Evolutionary conservation across 2,113 vertebrate species (phyloP), one percentile per base, ranked within the genome.

Genomic region (Xerus inauris): DNA sequence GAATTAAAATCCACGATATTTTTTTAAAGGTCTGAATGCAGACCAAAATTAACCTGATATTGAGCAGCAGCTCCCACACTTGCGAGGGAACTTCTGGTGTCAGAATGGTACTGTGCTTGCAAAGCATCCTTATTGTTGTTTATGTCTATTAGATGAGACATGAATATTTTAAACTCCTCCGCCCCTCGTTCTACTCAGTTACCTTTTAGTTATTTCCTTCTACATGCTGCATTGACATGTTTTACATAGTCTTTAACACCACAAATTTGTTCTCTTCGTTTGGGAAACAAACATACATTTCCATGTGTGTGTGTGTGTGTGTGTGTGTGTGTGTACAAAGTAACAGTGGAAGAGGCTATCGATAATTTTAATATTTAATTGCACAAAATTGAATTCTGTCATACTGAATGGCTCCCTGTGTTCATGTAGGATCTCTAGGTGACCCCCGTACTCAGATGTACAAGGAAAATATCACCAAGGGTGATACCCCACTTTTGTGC

Each of bases 381-480:
- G 45, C 75, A 91, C n/a, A 76, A 40, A 96, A 96, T 96, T 93
- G 57, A 95, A 57, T 42, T 75, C 20, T 4, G 19, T 49, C 42
- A 30, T 30, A 76, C 77, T 65, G 47, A 97, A 96, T 88, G 30
- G 47, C 24, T 32, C 67, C 51, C 91, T 83, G 64, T 95, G 94
- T 94, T 95, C 80, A 5, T 3, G 8, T 12, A 28, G 42, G 93
- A 94, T 75, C 75, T 84, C 10, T 82, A 96, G 88, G 82, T 51
- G 71, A 75, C 64, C 89, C 47, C 77, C 94, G 85, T 80, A 93
- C 91, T 91, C 57, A 3, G 35, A 64, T 69, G 49, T 0, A 0
- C 49, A 76, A 90, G 8, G 30, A 92, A 3, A 80, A 72, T 89
- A 83, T 30, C 64, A 26, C 42, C 42, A 10, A 38, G 17, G 38